These are phyloP conservation scores for Drosophila willistoni DNA, from an alignment of 1,140 invertebrate genomes.

Conservation along the genomic window DNA sequence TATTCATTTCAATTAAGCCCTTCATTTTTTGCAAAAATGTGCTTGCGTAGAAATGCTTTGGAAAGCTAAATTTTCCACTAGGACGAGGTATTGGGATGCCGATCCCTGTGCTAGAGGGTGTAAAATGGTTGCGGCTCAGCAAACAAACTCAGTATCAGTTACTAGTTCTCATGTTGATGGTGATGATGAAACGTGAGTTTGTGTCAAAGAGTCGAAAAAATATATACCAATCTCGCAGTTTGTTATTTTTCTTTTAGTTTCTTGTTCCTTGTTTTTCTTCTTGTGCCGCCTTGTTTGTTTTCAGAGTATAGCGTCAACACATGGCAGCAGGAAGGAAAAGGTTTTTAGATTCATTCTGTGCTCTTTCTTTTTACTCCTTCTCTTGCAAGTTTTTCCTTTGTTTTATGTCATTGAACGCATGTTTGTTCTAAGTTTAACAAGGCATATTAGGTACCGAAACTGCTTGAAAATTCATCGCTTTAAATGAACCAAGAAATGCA, in stretches of 20 bases:
- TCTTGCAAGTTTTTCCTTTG: slow-evolving; percentile 27
- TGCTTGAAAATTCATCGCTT: no score
- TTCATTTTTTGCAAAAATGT: no score
- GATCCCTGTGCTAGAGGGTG: neutral
- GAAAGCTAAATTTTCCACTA: no score
- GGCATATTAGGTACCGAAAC: neutral
- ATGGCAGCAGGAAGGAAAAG: slow-evolving; percentile 39
- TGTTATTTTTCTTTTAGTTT: slow-evolving; percentile 56
- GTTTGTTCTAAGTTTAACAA: slow-evolving; percentile 17
- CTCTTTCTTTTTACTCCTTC: slow-evolving; percentile 29
- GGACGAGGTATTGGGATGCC: no score
- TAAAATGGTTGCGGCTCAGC: slow-evolving; percentile 42
- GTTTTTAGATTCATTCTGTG: slow-evolving; percentile 12
- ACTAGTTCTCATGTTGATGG: slow-evolving; percentile 25
- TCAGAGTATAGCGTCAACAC: slow-evolving; percentile 66
- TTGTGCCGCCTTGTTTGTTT: slow-evolving; percentile 56
- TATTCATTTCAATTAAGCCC: no score
- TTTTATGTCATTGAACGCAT: slow-evolving; percentile 58
- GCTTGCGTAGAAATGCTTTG: no score
- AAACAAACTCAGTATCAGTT: slow-evolving; percentile 12
- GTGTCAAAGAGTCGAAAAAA: slow-evolving; percentile 65
- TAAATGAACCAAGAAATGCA: no score
- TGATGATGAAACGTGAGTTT: slow-evolving; percentile 56
- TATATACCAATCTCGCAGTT: slow-evolving; percentile 11
- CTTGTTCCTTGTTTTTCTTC: slow-evolving; percentile 41